Conservation (phyloP, 2,113 vertebrate genomes). For the Tor tambroides region DNA sequence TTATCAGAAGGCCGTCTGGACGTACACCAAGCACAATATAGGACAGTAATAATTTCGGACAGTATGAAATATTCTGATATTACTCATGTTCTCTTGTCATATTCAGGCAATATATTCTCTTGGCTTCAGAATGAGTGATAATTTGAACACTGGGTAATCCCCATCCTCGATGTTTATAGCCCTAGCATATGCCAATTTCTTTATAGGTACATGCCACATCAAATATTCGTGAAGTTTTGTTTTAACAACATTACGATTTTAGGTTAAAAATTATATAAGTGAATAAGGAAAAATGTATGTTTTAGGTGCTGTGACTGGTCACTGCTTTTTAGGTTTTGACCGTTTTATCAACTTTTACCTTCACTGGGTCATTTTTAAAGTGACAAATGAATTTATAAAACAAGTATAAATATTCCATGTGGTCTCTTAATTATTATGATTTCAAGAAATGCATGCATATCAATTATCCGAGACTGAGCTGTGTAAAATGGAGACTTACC, state of each 20-base stretch:
- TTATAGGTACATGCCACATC: not conserved
- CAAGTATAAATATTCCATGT: not conserved
- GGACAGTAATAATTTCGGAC: not conserved
- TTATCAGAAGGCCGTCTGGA: not conserved
- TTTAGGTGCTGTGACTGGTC: not conserved
- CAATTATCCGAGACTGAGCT: not conserved
- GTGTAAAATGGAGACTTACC: not conserved
- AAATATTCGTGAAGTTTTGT: not conserved
- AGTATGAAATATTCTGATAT: not conserved
- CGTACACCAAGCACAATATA: not conserved
- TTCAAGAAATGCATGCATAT: not conserved
- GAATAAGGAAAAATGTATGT: not conserved
- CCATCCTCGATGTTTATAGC: not conserved
- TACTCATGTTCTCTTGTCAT: conserved; percentile 38
- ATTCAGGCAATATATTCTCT: conserved; percentile 27
- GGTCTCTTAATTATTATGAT: not conserved
- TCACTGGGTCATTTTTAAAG: not conserved
- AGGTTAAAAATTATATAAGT: not conserved
- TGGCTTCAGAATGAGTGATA: conserved; percentile 39
- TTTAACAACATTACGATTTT: not conserved
- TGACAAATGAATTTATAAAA: not conserved
- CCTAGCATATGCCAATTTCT: not conserved
- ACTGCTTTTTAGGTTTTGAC: not conserved
- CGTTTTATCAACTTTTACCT: not conserved
- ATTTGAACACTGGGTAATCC: conserved; percentile 36